A percentile compares a stretch with the other conserved stretches of the same genome.
phyloP scores from a whole-genome alignment of 1,140 invertebrate species.

The Drosophila nasuta region DNA sequence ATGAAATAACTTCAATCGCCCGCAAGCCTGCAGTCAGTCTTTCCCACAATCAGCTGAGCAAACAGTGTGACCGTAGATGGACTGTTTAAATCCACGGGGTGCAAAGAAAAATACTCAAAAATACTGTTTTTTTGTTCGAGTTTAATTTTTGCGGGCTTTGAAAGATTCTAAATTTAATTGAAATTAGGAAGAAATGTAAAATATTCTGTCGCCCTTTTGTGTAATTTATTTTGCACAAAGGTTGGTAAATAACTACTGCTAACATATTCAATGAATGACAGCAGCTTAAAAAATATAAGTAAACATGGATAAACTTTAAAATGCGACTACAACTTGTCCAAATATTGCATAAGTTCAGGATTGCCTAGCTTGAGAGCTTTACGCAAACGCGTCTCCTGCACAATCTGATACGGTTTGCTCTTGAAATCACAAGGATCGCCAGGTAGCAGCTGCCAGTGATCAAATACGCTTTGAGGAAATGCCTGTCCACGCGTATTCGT shows the following conservation, averaged over 20 bases:
- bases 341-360: constrained; percentile 94
- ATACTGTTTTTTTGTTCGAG: too few species aligned
- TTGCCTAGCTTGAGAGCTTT: constrained; percentile 99
- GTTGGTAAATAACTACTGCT: constrained; percentile 3
- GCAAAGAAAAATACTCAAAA: too few species aligned
- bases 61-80: too few species aligned
- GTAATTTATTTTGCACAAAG: not conserved
- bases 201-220: not conserved
- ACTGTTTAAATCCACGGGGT: not conserved
- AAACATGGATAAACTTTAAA: not conserved
- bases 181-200: not conserved
- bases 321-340: constrained; percentile 94
- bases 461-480: constrained; percentile 99
- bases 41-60: not conserved
- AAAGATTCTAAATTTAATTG: not conserved
- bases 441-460: constrained; percentile 99
- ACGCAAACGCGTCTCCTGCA: constrained; percentile 97
- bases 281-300: not conserved
- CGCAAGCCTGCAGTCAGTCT: not conserved
- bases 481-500: constrained; percentile 99
- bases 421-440: constrained; percentile 95
- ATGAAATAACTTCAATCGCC: constrained; percentile 23
- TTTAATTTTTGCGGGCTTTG: not conserved
- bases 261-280: not conserved
- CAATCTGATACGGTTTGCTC: constrained; percentile 92